Evolutionary conservation across 2,888 invertebrate species (phyloP), one percentile per base, ranked within the genome.

Genomic region (Coenonympha glycerion): DNA sequence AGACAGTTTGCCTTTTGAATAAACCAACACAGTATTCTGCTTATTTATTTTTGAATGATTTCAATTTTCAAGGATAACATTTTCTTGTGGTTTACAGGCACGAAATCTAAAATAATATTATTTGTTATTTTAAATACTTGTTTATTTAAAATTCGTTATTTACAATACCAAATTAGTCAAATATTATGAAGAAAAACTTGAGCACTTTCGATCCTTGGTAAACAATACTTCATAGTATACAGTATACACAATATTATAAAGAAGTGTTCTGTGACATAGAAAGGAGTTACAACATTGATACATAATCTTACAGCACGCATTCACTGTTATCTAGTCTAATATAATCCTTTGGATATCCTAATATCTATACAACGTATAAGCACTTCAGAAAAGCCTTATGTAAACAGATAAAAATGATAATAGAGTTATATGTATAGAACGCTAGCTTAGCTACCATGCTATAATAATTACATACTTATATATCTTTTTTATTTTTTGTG

Each of bases 401-500:
- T 22, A 8, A 36, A 37, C 49, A 37, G 49, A 49, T 49, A 49
- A 49, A 21, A 42, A 11, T 36, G 16, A 26, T 37, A 49, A 28
- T 19, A 36, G 18, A 6, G 11, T n/a, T n/a, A n/a, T n/a, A n/a
- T n/a, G n/a, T 18, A 6, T 3, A 24, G 41, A 11, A n/a, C n/a
- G n/a, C n/a, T n/a, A n/a, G n/a, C n/a, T n/a, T n/a, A n/a, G n/a
- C n/a, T n/a, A n/a, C n/a, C n/a, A n/a, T n/a, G n/a, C n/a, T n/a
- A n/a, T n/a, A n/a, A n/a, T n/a, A n/a, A n/a, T n/a, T n/a, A n/a
- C n/a, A n/a, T n/a, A n/a, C n/a, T n/a, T n/a, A n/a, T n/a, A n/a
- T n/a, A n/a, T n/a, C n/a, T n/a, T n/a, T n/a, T n/a, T n/a, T n/a
- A n/a, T n/a, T n/a, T n/a, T n/a, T n/a, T n/a, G n/a, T n/a, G n/a